Conservation (phyloP, 2,888 invertebrate species). For the Ferdinandea cuprea region DNA sequence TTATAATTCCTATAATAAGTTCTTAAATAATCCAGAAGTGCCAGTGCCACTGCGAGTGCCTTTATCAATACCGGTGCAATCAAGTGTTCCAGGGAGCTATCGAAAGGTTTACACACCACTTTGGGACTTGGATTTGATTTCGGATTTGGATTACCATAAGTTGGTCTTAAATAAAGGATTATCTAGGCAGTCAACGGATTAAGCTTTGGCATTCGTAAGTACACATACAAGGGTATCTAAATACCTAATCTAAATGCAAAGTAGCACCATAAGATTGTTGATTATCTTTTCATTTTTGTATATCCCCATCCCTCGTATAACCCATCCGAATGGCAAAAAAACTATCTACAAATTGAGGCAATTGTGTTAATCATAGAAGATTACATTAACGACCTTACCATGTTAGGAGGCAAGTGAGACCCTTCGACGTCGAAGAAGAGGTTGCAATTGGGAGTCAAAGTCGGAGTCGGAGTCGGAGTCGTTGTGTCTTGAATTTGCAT, state of each 20-base stretch:
- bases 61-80: too few relatives aligned
- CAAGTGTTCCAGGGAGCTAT: slow-evolving; percentile 21
- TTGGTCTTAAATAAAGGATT: slow-evolving; percentile 65
- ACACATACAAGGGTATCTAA: not conserved
- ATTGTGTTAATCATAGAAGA: slow-evolving; percentile 71
- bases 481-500: slow-evolving; percentile 17
- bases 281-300: not conserved
- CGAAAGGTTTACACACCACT: not conserved
- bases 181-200: slow-evolving; percentile 47
- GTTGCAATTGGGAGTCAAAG: too few relatives aligned
- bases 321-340: slow-evolving; percentile 4
- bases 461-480: slow-evolving; percentile 5
- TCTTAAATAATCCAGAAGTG: slow-evolving; percentile 19
- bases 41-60: too few relatives aligned
- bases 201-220: slow-evolving; percentile 40
- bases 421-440: slow-evolving; percentile 62
- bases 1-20: slow-evolving; percentile 19
- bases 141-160: slow-evolving; percentile 60
- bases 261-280: slow-evolving; percentile 29
- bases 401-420: too few relatives aligned
- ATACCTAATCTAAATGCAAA: slow-evolving; percentile 69
- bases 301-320: slow-evolving; percentile 10
- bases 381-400: slow-evolving; percentile 70
- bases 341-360: slow-evolving; percentile 70
- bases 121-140: not conserved